A percentile compares a stretch with the other conserved stretches of the same genome.
These are phyloP conservation scores for Tipula unca DNA, from an alignment of 2,888 invertebrate species.

Conservation along the genomic window DNA sequence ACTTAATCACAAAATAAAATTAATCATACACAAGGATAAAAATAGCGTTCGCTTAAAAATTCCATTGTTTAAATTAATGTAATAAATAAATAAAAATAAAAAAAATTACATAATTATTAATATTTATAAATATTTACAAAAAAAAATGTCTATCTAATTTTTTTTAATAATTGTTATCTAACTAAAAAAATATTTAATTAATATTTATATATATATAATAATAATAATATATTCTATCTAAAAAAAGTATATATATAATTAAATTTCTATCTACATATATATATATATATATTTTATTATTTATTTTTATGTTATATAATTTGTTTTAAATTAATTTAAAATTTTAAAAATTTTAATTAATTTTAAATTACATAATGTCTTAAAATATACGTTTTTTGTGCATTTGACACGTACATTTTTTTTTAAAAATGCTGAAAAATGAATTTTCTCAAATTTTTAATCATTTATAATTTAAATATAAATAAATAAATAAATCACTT, in stretches of 20 bases:
- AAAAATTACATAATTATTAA: neutral
- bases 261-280: neutral
- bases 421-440: neutral
- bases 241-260: neutral
- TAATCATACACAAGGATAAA: neutral
- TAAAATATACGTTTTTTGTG: neutral
- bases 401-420: neutral
- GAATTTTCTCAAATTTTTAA: neutral
- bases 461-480: neutral
- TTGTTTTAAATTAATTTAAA: neutral
- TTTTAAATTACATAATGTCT: neutral
- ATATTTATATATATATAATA: neutral
- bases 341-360: neutral
- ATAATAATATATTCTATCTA: neutral
- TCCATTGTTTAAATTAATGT: neutral
- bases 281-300: neutral
- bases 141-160: neutral
- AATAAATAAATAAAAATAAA: neutral
- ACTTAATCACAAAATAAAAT: neutral
- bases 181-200: slow-evolving; percentile 1
- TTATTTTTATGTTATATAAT: neutral
- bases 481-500: slow-evolving; percentile 19
- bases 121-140: neutral
- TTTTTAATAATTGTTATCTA: slow-evolving; percentile 8
- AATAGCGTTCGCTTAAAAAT: neutral